Evolutionary conservation across 2,888 invertebrate genomes (phyloP), one percentile per base, ranked within the genome.

Genomic region (Thyatira batis): DNA sequence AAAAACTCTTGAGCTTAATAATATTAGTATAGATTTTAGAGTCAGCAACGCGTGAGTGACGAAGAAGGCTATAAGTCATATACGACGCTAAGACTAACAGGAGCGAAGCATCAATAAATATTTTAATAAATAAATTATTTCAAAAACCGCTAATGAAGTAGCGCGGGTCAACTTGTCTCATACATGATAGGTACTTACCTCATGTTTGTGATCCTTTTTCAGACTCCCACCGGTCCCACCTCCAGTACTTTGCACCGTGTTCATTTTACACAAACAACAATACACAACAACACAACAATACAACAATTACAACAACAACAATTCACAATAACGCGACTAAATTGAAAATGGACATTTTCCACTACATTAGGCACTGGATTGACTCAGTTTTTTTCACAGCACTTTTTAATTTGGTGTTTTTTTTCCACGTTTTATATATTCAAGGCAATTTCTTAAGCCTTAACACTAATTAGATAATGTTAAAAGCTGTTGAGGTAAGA

Each of bases 171-270:
- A n/a, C n/a, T n/a, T n/a, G n/a, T n/a, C n/a, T n/a, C n/a, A 11
- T 30, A 30, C 30, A 1, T 4, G 13, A 13, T 39, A 1, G 6
- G 13, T n/a, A 73, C 87, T 90, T 71, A 94, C 93, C 89, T 94
- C 94, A 68, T 93, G 92, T 56, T 93, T 92, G 56, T 89, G 89
- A 57, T 93, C 93, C 82, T 94, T 94, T 68, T 92, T 92, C 82
- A 93, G 87, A 59, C 92, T 89, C 21, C 93, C 92, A 0, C 93
- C 93, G 67, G 93, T 93, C 25, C 94, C 94, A 0, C 93, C 92
- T 8, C 94, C 94, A 0, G 93, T 90, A 69, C 94, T 94, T 78
- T 94, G 94, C 44, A 94, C 94, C 1, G 94, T 94, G 74, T 94
- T 94, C 94, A 94, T 94, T 50, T 83, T 70, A 51, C 45, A 52